phyloP scores from a whole-genome alignment of 1,140 invertebrate genomes.

The Eriocheir sinensis region DNA sequence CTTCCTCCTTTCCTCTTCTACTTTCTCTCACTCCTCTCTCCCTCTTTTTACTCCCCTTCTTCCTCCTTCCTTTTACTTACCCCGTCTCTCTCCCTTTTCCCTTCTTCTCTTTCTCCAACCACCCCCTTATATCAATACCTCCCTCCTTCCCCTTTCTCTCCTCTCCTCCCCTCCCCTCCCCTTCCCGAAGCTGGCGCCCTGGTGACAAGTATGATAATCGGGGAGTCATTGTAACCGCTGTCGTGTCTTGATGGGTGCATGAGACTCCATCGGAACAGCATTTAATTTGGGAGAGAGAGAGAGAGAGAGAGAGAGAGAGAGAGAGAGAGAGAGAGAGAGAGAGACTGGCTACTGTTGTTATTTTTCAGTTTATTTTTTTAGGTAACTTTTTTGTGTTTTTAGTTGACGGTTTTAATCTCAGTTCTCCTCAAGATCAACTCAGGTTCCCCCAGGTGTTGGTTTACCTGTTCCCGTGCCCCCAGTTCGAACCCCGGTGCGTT shows the following conservation, averaged over 20 bases:
- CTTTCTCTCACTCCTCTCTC: background rate
- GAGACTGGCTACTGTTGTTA: background rate
- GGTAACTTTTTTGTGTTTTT: too few relatives aligned
- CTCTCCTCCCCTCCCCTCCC: background rate
- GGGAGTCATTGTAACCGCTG: background rate
- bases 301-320: conserved; percentile 42
- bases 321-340: background rate
- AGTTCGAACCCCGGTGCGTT: too few relatives aligned
- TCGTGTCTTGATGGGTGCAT: background rate
- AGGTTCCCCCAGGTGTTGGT: too few relatives aligned
- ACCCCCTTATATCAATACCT: too few relatives aligned
- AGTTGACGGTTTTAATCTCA: too few relatives aligned
- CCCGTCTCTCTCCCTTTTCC: too few relatives aligned
- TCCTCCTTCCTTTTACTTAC: background rate
- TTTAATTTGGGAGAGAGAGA: conserved; percentile 32
- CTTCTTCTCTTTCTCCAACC: too few relatives aligned
- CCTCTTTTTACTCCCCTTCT: background rate
- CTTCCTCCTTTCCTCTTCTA: background rate
- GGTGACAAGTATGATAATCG: background rate
- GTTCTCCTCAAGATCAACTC: too few relatives aligned
- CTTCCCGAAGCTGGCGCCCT: background rate
- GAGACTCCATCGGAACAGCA: background rate
- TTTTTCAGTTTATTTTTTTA: too few relatives aligned
- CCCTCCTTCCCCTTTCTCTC: background rate
- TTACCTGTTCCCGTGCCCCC: too few relatives aligned